A percentile compares a stretch with the other conserved stretches of the same genome.
Conservation (phyloP, 1,140 invertebrate species). For the Drosophila orosa region DNA sequence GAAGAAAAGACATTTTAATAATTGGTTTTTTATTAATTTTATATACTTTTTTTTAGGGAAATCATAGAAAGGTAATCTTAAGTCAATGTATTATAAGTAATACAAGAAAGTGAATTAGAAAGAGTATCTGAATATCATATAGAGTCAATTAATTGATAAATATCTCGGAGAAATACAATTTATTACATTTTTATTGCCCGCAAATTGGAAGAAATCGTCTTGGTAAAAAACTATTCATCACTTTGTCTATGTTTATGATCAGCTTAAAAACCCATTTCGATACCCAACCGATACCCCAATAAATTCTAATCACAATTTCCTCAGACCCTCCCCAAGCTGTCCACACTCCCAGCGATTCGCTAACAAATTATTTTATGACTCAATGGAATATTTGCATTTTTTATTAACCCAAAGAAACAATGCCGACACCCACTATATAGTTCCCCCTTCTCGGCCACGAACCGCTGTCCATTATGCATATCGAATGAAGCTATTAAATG, state of each 20-base stretch:
- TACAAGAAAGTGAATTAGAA: too few species aligned
- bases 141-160: too few species aligned
- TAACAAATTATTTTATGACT: conserved; percentile 62
- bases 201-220: conserved; percentile 5
- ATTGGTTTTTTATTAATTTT: background rate
- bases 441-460: background rate
- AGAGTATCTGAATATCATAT: too few species aligned
- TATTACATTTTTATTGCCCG: background rate
- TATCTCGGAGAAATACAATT: too few species aligned
- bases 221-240: background rate
- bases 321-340: conserved; percentile 3
- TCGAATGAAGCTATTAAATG: conserved; percentile 80
- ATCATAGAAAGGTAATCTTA: background rate
- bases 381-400: conserved; percentile 64
- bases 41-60: background rate
- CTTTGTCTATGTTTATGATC: conserved; percentile 28
- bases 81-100: background rate
- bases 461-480: conserved; percentile 67
- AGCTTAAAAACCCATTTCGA: conserved; percentile 27
- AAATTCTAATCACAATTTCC: conserved; percentile 29
- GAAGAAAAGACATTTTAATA: background rate
- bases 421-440: conserved; percentile 63
- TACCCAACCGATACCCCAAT: conserved; percentile 1
- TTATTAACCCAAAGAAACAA: conserved; percentile 28
- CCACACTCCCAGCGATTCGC: conserved; percentile 32